These are phyloP conservation scores for Phallusia fumigata DNA, from an alignment of 23 tunicate genomes.

Conservation along the genomic window DNA sequence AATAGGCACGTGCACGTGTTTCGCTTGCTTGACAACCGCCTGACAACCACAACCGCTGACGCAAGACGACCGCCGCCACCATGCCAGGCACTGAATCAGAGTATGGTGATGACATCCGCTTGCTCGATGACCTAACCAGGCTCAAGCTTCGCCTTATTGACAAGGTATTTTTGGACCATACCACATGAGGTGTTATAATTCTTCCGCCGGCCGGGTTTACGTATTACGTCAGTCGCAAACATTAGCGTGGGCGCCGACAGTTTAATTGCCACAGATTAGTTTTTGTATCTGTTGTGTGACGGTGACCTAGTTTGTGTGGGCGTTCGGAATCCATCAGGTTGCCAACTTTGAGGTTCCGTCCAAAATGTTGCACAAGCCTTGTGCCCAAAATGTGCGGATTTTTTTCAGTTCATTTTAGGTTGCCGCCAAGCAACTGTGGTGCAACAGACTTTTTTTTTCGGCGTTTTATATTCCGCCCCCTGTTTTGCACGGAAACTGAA, in stretches of 20 bases:
- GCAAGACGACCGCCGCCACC: neutral
- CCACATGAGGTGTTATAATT: too few relatives aligned
- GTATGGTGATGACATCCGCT: conserved; percentile 77
- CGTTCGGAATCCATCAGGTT: too few relatives aligned
- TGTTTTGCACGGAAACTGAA: too few relatives aligned
- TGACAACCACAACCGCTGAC: neutral
- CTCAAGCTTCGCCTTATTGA: conserved; percentile 72
- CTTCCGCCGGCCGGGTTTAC: neutral
- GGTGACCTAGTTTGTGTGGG: too few relatives aligned
- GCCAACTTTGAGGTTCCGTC: too few relatives aligned
- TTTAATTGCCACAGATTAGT: neutral
- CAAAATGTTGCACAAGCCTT: too few relatives aligned
- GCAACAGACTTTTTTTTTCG: too few relatives aligned
- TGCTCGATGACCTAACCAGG: conserved; percentile 84
- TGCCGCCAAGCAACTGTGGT: too few relatives aligned
- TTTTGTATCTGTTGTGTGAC: neutral
- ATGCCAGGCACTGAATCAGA: conserved; percentile 86
- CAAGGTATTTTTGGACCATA: conserved; percentile 30
- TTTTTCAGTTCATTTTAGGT: too few relatives aligned
- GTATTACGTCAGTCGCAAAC: neutral
- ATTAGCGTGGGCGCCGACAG: neutral
- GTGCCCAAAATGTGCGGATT: too few relatives aligned
- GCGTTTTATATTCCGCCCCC: too few relatives aligned
- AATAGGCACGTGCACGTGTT: neutral
- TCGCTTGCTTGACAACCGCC: neutral